Evolutionary conservation across 2,888 invertebrate species (phyloP).

Genomic region (Coleophora flavipennella): DNA sequence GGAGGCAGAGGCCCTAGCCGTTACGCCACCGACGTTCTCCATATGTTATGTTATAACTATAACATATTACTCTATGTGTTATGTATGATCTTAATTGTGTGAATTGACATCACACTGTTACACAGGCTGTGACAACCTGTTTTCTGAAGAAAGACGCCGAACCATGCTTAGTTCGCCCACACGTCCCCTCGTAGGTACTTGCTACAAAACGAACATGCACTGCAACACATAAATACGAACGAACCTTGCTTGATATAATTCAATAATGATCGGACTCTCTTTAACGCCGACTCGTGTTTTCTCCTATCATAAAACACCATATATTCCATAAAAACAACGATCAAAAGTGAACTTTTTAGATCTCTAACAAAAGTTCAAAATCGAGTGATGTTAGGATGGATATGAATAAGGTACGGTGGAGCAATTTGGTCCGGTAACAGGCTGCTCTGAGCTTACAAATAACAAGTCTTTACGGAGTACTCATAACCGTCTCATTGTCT

Average conservation of each 20-base stretch:
- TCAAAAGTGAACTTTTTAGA: conserved; percentile 3
- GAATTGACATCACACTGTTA: conserved; percentile 18
- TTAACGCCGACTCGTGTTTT: conserved; percentile 27
- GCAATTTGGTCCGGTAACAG: conserved; percentile 23
- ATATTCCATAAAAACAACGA: neutral
- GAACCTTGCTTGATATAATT: conserved; percentile 32
- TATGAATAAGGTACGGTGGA: conserved; percentile 5
- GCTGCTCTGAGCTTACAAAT: conserved; percentile 30
- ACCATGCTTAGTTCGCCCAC: conserved; percentile 7
- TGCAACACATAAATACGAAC: conserved; percentile 12
- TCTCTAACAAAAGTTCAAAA: conserved; percentile 2
- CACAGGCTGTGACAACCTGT: too few relatives aligned
- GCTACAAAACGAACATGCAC: too few relatives aligned
- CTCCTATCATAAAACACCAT: neutral
- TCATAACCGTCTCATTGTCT: too few relatives aligned
- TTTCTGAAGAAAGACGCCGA: neutral
- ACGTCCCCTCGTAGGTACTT: conserved; percentile 9
- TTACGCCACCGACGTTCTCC: too few relatives aligned
- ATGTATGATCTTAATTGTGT: too few relatives aligned
- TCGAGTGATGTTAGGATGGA: conserved; percentile 1
- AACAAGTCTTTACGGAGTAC: conserved; percentile 25
- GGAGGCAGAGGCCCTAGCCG: too few relatives aligned
- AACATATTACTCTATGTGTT: too few relatives aligned
- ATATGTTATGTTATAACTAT: too few relatives aligned
- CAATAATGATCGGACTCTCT: conserved; percentile 49